phyloP scores from a whole-genome alignment of 1,140 invertebrate species.

The Philopotamus ludificatus region DNA sequence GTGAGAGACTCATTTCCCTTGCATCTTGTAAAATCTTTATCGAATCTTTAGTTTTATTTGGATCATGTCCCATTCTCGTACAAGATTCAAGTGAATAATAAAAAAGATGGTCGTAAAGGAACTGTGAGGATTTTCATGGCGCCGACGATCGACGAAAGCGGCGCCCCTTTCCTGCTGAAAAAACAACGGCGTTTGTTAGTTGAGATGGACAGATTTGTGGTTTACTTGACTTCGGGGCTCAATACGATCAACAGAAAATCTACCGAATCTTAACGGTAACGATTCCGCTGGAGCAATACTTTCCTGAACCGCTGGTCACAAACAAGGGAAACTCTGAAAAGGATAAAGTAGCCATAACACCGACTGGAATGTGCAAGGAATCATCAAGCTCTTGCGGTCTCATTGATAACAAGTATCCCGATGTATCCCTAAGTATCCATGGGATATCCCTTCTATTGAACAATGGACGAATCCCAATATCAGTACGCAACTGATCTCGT shows the following conservation, averaged over 20 bases:
- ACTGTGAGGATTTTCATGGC: constrained; percentile 77
- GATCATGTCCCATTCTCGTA: background rate
- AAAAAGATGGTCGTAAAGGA: background rate
- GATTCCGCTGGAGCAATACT: constrained; percentile 70
- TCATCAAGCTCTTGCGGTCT: constrained; percentile 60
- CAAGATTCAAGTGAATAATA: background rate
- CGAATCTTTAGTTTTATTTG: no score
- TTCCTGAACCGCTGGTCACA: constrained; percentile 45
- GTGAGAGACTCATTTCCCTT: no score
- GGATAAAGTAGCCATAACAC: no score
- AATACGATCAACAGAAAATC: constrained; percentile 66
- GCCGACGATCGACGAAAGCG: constrained; percentile 72
- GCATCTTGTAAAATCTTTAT: no score
- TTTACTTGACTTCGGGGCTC: constrained; percentile 57
- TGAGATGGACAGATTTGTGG: constrained; percentile 75
- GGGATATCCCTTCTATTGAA: constrained; percentile 65
- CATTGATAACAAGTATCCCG: constrained; percentile 57
- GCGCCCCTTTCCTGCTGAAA: constrained; percentile 61
- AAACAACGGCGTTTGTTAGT: constrained; percentile 73
- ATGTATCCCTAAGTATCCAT: constrained; percentile 57
- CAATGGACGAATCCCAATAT: no score
- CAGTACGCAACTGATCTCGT: no score
- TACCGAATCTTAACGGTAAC: constrained; percentile 67
- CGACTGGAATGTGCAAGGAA: constrained; percentile 57
- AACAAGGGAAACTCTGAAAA: constrained; percentile 55